Percentiles rank a stretch among this genome's conserved stretches.
Evolutionary conservation across 2,888 invertebrate species (phyloP).

Genomic region (Trissonchulus sp.): DNA sequence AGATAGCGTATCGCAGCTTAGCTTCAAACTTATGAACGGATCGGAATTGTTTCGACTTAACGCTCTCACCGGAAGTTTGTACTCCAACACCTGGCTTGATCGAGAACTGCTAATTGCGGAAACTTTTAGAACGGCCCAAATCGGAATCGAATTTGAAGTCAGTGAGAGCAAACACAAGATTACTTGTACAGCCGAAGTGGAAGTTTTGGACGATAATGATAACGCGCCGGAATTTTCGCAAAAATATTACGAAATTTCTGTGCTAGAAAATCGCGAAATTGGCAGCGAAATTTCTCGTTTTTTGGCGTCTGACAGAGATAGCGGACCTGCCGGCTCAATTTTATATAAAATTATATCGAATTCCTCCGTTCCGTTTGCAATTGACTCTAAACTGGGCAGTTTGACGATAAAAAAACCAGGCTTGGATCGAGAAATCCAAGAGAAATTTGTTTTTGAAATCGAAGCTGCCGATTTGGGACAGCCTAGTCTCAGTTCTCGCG

Average conservation of each 20-base stretch:
- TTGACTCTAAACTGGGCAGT: no score
- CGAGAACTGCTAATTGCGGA: slow-evolving; percentile 25
- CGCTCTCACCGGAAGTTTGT: slow-evolving; percentile 25
- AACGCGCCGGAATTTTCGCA: slow-evolving; percentile 75
- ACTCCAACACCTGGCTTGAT: slow-evolving; percentile 17
- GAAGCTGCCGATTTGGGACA: slow-evolving; percentile 9
- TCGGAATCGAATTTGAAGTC: neutral
- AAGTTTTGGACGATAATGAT: slow-evolving; percentile 83
- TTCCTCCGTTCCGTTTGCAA: no score
- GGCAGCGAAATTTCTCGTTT: slow-evolving; percentile 12
- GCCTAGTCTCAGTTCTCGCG: neutral
- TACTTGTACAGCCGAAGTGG: slow-evolving; percentile 60
- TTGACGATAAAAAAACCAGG: no score
- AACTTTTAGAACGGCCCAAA: no score
- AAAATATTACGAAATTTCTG: slow-evolving; percentile 62
- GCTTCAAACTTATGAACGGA: slow-evolving; percentile 65
- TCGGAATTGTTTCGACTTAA: slow-evolving; percentile 19
- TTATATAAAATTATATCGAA: slow-evolving; percentile 67
- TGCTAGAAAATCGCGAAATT: slow-evolving; percentile 5
- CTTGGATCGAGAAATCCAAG: slow-evolving; percentile 69
- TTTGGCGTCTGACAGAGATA: slow-evolving; percentile 74
- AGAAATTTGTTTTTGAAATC: slow-evolving; percentile 67
- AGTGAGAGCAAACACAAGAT: no score
- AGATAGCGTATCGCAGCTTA: slow-evolving; percentile 65
- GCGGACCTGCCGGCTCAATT: slow-evolving; percentile 77